Evolutionary conservation across 2,888 invertebrate species (phyloP).

Genomic region (Cheilosia impressa): DNA sequence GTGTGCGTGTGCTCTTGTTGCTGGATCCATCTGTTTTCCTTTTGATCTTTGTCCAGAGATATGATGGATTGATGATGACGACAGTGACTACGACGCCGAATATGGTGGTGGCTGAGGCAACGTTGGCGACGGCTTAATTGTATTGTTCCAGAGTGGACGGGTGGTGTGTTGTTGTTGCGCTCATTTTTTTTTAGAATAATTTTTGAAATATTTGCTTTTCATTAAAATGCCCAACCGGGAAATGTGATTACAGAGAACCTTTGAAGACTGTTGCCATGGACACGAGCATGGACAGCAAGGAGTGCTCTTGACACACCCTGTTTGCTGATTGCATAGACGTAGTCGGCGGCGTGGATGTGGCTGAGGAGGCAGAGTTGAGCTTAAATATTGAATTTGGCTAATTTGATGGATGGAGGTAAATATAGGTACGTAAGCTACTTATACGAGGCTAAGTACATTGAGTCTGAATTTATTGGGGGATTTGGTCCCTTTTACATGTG

Average conservation of each 20-base stretch:
- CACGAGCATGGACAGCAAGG: slow-evolving; percentile 9
- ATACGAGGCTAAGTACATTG: neutral
- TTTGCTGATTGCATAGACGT: neutral
- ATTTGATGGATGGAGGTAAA: slow-evolving; percentile 1
- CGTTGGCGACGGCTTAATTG: slow-evolving; percentile 56
- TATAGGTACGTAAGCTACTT: neutral
- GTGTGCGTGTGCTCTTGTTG: slow-evolving; percentile 39
- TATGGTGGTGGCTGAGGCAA: neutral
- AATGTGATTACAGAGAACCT: slow-evolving; percentile 64
- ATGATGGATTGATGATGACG: slow-evolving; percentile 65
- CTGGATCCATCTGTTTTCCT: slow-evolving; percentile 67
- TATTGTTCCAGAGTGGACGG: slow-evolving; percentile 54
- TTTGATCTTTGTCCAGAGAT: slow-evolving; percentile 69
- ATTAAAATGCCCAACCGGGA: slow-evolving; percentile 59
- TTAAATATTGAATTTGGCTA: slow-evolving; percentile 6
- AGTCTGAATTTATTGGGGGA: neutral
- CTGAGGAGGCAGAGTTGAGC: neutral
- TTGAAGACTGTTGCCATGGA: slow-evolving; percentile 62
- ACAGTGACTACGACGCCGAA: neutral
- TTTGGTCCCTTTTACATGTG: neutral
- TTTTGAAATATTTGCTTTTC: slow-evolving; percentile 73
- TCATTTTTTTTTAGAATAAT: slow-evolving; percentile 31
- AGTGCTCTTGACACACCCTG: slow-evolving; percentile 53
- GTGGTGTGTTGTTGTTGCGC: neutral
- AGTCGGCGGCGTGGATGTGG: neutral